Base-by-base conservation (phyloP, 2,888 invertebrate species). In the Pristionchus fissidentatus region DNA sequence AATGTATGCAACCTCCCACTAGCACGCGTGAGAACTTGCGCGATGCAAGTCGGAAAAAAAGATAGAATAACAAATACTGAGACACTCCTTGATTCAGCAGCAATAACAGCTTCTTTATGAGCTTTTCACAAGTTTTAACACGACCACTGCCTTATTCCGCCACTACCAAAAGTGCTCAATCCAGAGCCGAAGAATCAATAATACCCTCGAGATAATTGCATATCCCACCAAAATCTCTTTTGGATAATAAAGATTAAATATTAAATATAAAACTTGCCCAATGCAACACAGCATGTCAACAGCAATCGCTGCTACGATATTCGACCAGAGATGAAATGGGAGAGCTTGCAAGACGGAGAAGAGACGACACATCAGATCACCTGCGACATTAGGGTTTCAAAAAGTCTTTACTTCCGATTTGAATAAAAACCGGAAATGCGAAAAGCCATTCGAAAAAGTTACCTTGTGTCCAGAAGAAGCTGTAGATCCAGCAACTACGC, bases 281-380 rank as follows among this genome's bases (percentile, higher is more conserved):
- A 90, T 90, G 81, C 90, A 90, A 80, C 87, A 90, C 13, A 90
- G 86, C 90, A 90, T 90, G 73, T 90, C 90, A 57, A 90, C 85
- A 62, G 90, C 90, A 60, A 90, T 89, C 10, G 90, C 90, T 7
- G 90, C 90, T 3, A 90, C 90, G 85, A 90, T 87, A 70, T 90
- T 90, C 60, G 90, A 90, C 90, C 90, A 90, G 43, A 90, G 86
- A 85, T 90, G 90, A 83, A 90, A 90, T 8, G 90, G 90, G 26
- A 90, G 85, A 35, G 90, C 89, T 38, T 85, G 85, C 29, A 89
- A 86, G 79, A 90, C 89, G 35, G 89, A 90, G 85, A 87, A 90
- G 43, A 89, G 77, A 70, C 87, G 87, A 75, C 90, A 90, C 66
- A 90, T 84, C 26, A 88, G 52, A 80, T 90, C 88, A 3, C 90